Evolutionary conservation across 2,113 vertebrate genomes (phyloP).

Genomic region (Bujurquina vittata): DNA sequence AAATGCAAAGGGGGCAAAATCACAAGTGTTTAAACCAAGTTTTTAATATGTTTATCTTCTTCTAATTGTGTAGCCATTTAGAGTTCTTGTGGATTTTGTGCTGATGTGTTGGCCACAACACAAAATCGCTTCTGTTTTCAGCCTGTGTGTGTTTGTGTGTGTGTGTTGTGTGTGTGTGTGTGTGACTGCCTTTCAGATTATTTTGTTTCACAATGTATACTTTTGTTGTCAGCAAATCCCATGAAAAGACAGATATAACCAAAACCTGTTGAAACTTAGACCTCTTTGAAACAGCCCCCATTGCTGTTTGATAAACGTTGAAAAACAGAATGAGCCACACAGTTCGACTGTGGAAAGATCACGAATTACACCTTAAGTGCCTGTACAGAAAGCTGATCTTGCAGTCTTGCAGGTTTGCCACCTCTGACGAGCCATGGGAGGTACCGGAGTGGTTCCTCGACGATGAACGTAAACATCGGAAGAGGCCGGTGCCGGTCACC

Average conservation of each 20-base stretch:
- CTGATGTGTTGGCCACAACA: neutral
- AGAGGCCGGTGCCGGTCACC: constrained; percentile 84
- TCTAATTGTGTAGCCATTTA: too few species aligned
- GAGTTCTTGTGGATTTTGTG: neutral
- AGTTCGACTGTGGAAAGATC: neutral
- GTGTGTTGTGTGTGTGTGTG: constrained; percentile 57
- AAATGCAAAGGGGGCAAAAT: too few species aligned
- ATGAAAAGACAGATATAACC: neutral
- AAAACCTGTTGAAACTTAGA: neutral
- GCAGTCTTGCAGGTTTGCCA: constrained; percentile 81
- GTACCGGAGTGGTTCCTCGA: constrained; percentile 92
- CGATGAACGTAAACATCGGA: constrained; percentile 89
- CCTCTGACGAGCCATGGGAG: constrained; percentile 86
- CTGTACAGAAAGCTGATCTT: neutral
- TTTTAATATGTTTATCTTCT: too few species aligned
- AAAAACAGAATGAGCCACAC: neutral
- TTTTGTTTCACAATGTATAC: neutral
- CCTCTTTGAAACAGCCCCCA: too few species aligned
- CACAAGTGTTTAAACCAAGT: too few species aligned
- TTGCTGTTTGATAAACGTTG: too few species aligned
- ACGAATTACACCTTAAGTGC: neutral
- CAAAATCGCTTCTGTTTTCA: neutral
- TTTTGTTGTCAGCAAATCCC: neutral
- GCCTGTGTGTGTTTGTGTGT: neutral
- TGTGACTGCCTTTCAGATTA: neutral